Conservation (phyloP, 2,888 invertebrate species). For the Yponomeuta malinellus region DNA sequence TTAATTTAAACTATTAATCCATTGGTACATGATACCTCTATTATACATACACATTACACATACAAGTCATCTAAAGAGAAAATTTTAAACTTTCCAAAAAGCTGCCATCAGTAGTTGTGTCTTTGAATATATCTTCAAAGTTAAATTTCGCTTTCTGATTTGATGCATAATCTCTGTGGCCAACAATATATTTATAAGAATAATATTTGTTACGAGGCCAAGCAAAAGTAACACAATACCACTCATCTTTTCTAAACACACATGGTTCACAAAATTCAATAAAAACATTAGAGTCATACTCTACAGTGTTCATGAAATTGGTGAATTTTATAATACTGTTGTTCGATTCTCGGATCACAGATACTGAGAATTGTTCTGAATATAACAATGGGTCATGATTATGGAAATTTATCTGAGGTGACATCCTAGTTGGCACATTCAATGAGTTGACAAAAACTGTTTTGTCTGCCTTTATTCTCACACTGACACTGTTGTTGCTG, state of each 20-base stretch:
- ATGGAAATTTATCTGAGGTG: slow-evolving; percentile 51
- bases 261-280: slow-evolving; percentile 59
- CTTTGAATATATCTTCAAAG: slow-evolving; percentile 55
- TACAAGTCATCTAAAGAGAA: slow-evolving; percentile 43
- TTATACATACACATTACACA: too few relatives aligned
- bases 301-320: slow-evolving; percentile 52
- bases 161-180: slow-evolving; percentile 50
- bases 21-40: too few relatives aligned
- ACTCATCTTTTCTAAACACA: slow-evolving; percentile 57
- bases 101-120: slow-evolving; percentile 49
- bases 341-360: slow-evolving; percentile 49
- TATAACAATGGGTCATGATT: slow-evolving; percentile 49
- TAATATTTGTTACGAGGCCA: slow-evolving; percentile 53
- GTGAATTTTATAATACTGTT: slow-evolving; percentile 49
- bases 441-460: slow-evolving; percentile 64
- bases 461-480: slow-evolving; percentile 57
- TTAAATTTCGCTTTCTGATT: slow-evolving; percentile 53
- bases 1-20: too few relatives aligned
- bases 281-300: slow-evolving; percentile 60
- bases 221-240: slow-evolving; percentile 60
- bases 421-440: slow-evolving; percentile 61
- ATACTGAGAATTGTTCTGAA: slow-evolving; percentile 56
- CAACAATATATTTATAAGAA: slow-evolving; percentile 55
- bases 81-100: slow-evolving; percentile 63
- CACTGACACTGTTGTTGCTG: slow-evolving; percentile 44